These are phyloP conservation scores for Hymenochirus boettgeri DNA, from an alignment of 2,113 vertebrate genomes.

Conservation along the genomic window DNA sequence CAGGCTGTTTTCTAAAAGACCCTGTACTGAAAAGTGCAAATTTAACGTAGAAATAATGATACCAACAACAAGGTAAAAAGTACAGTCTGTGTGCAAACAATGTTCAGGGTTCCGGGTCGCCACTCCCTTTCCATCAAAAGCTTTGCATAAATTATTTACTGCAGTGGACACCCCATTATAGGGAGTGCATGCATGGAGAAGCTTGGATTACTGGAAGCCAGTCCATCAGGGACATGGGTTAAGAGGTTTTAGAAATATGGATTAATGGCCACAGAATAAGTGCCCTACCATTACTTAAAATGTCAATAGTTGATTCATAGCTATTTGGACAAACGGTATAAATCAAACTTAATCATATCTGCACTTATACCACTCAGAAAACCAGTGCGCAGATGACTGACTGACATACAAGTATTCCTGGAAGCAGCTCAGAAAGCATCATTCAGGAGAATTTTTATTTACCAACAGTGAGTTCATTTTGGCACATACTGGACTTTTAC, in stretches of 20 bases:
- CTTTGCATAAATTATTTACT: conserved; percentile 30
- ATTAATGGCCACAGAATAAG: conserved; percentile 33
- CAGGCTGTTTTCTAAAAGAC: too few relatives aligned
- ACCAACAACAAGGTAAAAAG: too few relatives aligned
- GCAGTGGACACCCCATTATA: conserved; percentile 27
- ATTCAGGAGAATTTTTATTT: too few relatives aligned
- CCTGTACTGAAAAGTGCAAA: too few relatives aligned
- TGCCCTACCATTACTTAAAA: conserved; percentile 36
- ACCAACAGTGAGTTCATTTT: too few relatives aligned
- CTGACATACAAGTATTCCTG: neutral
- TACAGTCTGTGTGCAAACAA: neutral
- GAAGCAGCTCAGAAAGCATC: neutral
- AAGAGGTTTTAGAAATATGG: conserved; percentile 39
- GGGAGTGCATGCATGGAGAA: conserved; percentile 30
- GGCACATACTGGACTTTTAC: too few relatives aligned
- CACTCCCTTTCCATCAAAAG: neutral
- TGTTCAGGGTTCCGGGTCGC: neutral
- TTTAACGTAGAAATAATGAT: too few relatives aligned
- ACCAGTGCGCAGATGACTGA: neutral
- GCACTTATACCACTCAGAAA: neutral
- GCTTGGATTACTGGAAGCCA: conserved; percentile 34
- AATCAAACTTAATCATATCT: conserved; percentile 14
- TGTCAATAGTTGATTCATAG: conserved; percentile 29
- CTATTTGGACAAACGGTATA: conserved; percentile 11
- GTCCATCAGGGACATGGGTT: conserved; percentile 19